A percentile compares a stretch with the other conserved stretches of the same genome.
Evolutionary conservation across 2,113 vertebrate species (phyloP).

Genomic region (Phasianus colchicus): DNA sequence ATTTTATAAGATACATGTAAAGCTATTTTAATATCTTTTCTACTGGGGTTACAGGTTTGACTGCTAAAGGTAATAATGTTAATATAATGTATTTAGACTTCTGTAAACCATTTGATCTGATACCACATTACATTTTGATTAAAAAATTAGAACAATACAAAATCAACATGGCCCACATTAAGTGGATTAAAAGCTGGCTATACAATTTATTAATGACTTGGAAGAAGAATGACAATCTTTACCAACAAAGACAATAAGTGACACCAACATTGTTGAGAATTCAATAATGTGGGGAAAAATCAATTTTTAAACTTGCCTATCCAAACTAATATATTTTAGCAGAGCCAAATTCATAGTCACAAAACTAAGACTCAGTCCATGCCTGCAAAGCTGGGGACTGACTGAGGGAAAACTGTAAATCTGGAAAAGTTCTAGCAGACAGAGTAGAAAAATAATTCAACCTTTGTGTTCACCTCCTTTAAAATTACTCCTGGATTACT

Average conservation of each 20-base stretch:
- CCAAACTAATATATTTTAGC: background rate
- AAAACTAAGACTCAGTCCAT: background rate
- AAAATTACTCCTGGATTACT: background rate
- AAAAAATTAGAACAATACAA: constrained; percentile 8
- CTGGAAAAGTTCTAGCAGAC: background rate
- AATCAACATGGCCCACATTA: background rate
- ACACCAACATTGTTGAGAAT: background rate
- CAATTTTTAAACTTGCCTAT: background rate
- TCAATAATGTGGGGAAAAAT: background rate
- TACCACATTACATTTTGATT: background rate
- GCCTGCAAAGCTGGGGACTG: background rate
- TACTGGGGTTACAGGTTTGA: background rate
- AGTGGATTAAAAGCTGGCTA: background rate
- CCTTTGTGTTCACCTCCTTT: background rate
- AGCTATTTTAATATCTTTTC: background rate
- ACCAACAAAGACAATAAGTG: background rate
- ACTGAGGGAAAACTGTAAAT: background rate
- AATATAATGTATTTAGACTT: background rate
- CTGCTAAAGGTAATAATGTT: background rate
- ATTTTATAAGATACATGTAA: background rate
- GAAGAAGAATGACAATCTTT: background rate
- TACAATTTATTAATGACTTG: background rate
- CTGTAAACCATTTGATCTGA: background rate
- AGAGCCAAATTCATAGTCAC: background rate
- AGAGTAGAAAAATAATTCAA: background rate